Evolutionary conservation across 2,797 vertebrate genomes (phyloP).

Genomic region (Botia almorhae): DNA sequence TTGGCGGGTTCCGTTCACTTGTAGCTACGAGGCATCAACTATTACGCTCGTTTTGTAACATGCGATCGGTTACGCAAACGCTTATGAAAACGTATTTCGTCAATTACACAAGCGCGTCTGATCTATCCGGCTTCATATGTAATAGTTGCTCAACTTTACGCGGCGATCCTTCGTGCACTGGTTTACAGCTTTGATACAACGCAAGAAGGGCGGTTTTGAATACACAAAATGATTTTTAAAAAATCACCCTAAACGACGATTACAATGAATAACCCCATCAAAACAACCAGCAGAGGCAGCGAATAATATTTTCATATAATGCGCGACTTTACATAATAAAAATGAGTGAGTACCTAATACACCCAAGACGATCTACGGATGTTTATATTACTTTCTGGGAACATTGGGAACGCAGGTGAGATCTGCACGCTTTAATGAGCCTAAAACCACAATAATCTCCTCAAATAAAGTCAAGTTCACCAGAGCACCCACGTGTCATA

Average conservation of each 20-base stretch:
- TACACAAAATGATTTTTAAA: not conserved
- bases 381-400: not conserved
- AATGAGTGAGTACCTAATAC: not conserved
- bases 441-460: not conserved
- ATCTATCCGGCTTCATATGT: not conserved
- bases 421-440: not conserved
- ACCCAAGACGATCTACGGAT: not conserved
- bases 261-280: not conserved
- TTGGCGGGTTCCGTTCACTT: not conserved
- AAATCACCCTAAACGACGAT: not conserved
- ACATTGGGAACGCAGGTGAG: not conserved
- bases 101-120: not conserved
- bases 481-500: conserved; percentile 62
- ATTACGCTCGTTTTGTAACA: conserved; percentile 5
- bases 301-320: not conserved
- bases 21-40: not conserved
- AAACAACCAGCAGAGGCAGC: not conserved
- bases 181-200: not conserved
- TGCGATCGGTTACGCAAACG: conserved; percentile 41
- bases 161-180: not conserved
- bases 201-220: not conserved
- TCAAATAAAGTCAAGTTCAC: conserved; percentile 48
- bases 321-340: not conserved
- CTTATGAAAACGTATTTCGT: conserved; percentile 43
- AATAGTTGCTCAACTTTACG: conserved; percentile 11